Conservation (phyloP, 2,888 invertebrate species). For the Drosophila emarginata region DNA sequence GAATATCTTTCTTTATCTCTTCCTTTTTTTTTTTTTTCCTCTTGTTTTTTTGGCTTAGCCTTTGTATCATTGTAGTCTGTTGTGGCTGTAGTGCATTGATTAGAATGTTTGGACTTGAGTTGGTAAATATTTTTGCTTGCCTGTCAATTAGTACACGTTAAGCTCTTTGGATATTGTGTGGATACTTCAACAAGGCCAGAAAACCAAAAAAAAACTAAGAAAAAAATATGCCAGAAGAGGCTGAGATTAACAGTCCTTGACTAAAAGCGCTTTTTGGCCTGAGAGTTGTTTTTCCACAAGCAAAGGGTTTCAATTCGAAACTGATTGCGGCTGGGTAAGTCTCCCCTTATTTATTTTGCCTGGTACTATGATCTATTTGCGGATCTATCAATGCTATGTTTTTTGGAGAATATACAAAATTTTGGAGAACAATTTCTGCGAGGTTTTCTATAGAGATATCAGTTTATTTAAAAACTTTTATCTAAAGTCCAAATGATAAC, state of each 20-base stretch:
- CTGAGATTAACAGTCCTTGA: constrained; percentile 5
- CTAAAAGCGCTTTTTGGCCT: constrained; percentile 25
- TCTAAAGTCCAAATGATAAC: no score
- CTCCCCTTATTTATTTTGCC: no score
- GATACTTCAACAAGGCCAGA: neutral
- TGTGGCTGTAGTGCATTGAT: constrained; percentile 61
- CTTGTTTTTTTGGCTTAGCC: constrained; percentile 18
- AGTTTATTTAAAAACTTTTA: no score
- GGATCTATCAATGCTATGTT: no score
- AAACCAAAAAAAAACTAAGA: constrained; percentile 14
- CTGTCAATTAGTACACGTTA: constrained; percentile 70
- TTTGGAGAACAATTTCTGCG: no score
- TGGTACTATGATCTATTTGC: no score
- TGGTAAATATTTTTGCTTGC: constrained; percentile 77
- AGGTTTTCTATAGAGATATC: no score
- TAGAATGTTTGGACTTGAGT: constrained; percentile 77
- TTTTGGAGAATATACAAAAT: no score
- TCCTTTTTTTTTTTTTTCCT: constrained; percentile 10
- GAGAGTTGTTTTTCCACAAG: neutral
- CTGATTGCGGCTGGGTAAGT: neutral
- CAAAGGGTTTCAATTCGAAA: neutral
- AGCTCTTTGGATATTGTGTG: constrained; percentile 45
- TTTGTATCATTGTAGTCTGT: constrained; percentile 37
- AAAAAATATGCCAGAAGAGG: neutral
- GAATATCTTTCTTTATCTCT: constrained; percentile 8